A percentile compares a stretch with the other conserved stretches of the same genome.
Evolutionary conservation across 2,113 vertebrate species (phyloP).

Genomic region (Aix galericulata): DNA sequence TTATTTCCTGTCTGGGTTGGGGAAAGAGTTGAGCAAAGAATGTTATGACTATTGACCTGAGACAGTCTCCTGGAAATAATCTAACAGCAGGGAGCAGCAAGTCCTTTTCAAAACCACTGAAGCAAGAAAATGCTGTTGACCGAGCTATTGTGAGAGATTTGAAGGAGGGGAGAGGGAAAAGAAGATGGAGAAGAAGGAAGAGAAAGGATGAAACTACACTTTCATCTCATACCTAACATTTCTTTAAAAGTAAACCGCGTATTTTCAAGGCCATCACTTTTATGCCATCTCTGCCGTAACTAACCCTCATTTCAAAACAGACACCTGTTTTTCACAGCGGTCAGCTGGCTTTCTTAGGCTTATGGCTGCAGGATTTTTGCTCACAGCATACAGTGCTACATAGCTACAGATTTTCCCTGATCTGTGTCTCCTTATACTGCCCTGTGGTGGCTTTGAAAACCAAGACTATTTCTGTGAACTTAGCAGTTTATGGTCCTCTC

Average conservation of each 20-base stretch:
- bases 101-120: slow-evolving; percentile 71
- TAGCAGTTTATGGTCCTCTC: background rate
- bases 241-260: background rate
- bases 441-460: background rate
- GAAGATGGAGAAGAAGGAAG: background rate
- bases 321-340: background rate
- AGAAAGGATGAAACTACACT: background rate
- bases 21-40: background rate
- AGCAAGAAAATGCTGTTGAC: slow-evolving; percentile 74
- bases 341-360: background rate
- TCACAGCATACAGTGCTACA: background rate
- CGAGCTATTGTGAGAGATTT: slow-evolving; percentile 54
- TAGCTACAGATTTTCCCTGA: background rate
- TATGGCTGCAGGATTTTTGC: background rate
- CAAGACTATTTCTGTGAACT: background rate
- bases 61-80: slow-evolving; percentile 73
- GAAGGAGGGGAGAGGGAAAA: background rate
- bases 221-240: background rate
- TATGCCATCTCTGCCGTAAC: background rate
- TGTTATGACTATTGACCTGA: slow-evolving; percentile 61
- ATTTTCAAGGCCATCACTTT: background rate
- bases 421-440: background rate
- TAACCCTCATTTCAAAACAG: background rate
- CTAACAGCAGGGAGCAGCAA: slow-evolving; percentile 63
- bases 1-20: background rate